Percentiles rank a stretch among this genome's conserved stretches.
Evolutionary conservation across 2,888 invertebrate species (phyloP).

Genomic region (Temnothorax unifasciatus): DNA sequence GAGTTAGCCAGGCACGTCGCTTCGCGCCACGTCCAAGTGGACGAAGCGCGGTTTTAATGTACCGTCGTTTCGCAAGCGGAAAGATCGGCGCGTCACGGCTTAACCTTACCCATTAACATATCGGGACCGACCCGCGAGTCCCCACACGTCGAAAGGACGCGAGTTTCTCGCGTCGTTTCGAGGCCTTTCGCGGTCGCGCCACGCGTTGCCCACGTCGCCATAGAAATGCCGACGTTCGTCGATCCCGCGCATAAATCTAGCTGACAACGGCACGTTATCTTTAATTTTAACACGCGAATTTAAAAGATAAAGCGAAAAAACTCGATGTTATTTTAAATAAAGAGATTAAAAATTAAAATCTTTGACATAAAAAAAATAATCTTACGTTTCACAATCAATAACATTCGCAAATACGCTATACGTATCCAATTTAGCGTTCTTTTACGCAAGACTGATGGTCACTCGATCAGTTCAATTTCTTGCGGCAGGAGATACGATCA

Average conservation of each 20-base stretch:
- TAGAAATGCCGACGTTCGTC: slow-evolving; percentile 25
- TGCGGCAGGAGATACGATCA: slow-evolving; percentile 17
- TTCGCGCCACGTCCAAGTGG: slow-evolving; percentile 14
- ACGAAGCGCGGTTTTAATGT: slow-evolving; percentile 47
- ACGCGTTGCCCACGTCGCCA: slow-evolving; percentile 42
- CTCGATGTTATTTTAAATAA: not conserved
- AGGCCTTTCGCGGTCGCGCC: slow-evolving; percentile 65
- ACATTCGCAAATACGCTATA: not conserved
- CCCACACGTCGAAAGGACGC: slow-evolving; percentile 68
- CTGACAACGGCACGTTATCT: not conserved
- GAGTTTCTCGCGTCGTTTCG: slow-evolving; percentile 70
- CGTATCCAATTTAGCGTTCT: not conserved
- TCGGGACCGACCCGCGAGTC: slow-evolving; percentile 64
- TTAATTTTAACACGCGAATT: not conserved
- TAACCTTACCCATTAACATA: slow-evolving; percentile 76
- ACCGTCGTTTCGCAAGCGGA: slow-evolving; percentile 71
- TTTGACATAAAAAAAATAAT: not conserved
- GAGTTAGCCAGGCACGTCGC: slow-evolving; percentile 41
- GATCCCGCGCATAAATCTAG: slow-evolving; percentile 6
- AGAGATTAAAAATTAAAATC: not conserved
- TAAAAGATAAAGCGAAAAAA: not conserved
- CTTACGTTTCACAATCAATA: not conserved
- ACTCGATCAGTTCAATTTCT: slow-evolving; percentile 5
- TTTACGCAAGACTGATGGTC: not conserved
- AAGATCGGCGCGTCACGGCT: slow-evolving; percentile 67